A percentile compares a stretch with the other conserved stretches of the same genome.
These are phyloP conservation scores for Atrina japonica DNA, from an alignment of 2,888 invertebrate species.

Conservation along the genomic window DNA sequence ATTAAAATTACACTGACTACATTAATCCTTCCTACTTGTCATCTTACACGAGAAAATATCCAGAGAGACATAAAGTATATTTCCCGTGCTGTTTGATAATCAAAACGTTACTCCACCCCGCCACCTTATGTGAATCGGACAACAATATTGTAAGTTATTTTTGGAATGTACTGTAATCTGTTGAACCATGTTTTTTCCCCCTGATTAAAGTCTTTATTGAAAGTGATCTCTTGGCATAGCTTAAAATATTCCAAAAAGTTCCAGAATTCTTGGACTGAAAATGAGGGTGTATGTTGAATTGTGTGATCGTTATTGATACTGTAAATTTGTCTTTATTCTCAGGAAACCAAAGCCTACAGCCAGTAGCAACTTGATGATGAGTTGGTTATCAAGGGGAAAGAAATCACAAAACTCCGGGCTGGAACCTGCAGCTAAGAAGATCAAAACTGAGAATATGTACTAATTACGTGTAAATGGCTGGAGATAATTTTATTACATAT, in stretches of 20 bases:
- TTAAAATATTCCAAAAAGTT: not conserved
- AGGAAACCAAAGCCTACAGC: slow-evolving; percentile 21
- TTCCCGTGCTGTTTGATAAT: too few relatives aligned
- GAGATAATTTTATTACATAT: too few relatives aligned
- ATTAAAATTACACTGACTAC: too few relatives aligned
- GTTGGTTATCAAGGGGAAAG: slow-evolving; percentile 63
- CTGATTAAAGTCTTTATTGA: not conserved
- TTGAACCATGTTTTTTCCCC: not conserved
- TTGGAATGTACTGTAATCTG: too few relatives aligned
- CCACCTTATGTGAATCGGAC: too few relatives aligned
- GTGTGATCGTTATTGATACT: not conserved
- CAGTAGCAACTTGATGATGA: slow-evolving; percentile 67
- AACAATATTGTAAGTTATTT: too few relatives aligned
- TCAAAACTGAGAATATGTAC: slow-evolving; percentile 28
- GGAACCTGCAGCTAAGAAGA: slow-evolving; percentile 46
- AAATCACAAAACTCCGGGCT: slow-evolving; percentile 30
- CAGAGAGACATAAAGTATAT: too few relatives aligned
- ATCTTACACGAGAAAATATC: too few relatives aligned
- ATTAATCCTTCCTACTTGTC: too few relatives aligned
- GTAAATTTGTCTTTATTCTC: not conserved
- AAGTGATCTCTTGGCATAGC: not conserved
- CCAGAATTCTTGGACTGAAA: not conserved
- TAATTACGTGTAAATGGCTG: too few relatives aligned
- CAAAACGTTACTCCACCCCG: too few relatives aligned
- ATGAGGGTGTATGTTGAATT: slow-evolving; percentile 2